Conservation (phyloP, 1,140 invertebrate genomes). For the Aphidius ervi region DNA sequence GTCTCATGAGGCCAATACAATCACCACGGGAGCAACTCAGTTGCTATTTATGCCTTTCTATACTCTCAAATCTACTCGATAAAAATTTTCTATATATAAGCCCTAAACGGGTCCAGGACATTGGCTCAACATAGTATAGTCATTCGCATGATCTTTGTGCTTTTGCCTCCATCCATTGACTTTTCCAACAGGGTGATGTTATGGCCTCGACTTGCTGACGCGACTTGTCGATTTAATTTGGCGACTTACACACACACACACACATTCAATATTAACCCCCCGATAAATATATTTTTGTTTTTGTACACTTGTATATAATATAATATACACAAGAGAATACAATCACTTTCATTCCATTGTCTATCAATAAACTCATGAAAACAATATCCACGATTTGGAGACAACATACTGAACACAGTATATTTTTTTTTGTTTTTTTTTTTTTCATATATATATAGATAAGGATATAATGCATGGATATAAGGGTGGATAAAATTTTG, state of each 20-base stretch:
- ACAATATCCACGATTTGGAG: too few relatives aligned
- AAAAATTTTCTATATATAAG: constrained; percentile 16
- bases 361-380: too few relatives aligned
- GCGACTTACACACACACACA: too few relatives aligned
- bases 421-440: too few relatives aligned
- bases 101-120: neutral
- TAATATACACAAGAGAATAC: too few relatives aligned
- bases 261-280: too few relatives aligned
- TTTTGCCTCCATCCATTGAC: neutral
- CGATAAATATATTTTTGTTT: too few relatives aligned
- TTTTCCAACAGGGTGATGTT: constrained; percentile 2
- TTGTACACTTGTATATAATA: too few relatives aligned
- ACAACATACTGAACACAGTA: too few relatives aligned
- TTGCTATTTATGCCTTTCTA: constrained; percentile 25
- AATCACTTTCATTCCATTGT: too few relatives aligned
- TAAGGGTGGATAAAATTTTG: constrained; percentile 7
- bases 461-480: neutral
- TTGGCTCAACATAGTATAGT: neutral
- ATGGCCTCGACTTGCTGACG: constrained; percentile 12
- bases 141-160: constrained; percentile 1
- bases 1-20: constrained; percentile 27
- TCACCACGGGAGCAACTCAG: constrained; percentile 27
- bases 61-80: constrained; percentile 24
- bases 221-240: neutral
- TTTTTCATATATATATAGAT: neutral